A percentile compares a stretch with the other conserved stretches of the same genome.
These are phyloP conservation scores for Riptortus pedestris DNA, from an alignment of 1,140 invertebrate genomes.

Conservation along the genomic window DNA sequence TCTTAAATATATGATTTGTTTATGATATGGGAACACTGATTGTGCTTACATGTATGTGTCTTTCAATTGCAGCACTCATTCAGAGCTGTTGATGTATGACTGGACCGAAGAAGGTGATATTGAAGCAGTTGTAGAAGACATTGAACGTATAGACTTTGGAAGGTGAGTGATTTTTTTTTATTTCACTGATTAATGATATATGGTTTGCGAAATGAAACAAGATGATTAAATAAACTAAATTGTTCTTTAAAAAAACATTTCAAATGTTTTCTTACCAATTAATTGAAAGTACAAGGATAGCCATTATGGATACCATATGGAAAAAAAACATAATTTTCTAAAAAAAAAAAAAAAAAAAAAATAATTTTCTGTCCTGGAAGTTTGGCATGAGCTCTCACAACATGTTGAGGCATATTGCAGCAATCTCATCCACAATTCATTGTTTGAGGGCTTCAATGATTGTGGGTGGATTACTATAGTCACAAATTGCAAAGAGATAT, in stretches of 20 bases:
- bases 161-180: background rate
- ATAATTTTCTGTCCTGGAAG: too few relatives aligned
- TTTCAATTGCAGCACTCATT: conserved; percentile 42
- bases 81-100: conserved; percentile 74
- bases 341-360: too few relatives aligned
- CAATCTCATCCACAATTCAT: too few relatives aligned
- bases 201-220: background rate
- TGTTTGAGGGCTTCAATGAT: too few relatives aligned
- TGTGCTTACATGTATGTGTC: too few relatives aligned
- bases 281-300: too few relatives aligned
- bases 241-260: background rate
- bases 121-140: conserved; percentile 75
- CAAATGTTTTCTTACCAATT: background rate
- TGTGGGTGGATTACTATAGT: too few relatives aligned
- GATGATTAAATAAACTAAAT: background rate
- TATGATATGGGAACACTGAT: too few relatives aligned
- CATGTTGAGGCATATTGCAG: too few relatives aligned
- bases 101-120: conserved; percentile 69
- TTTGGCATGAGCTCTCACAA: too few relatives aligned
- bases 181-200: background rate
- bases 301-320: background rate
- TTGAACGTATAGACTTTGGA: conserved; percentile 69
- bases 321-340: background rate
- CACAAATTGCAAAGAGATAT: too few relatives aligned
- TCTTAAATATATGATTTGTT: too few relatives aligned